Base-by-base conservation (phyloP, 2,113 vertebrate genomes). In the Oncorhynchus tshawytscha region DNA sequence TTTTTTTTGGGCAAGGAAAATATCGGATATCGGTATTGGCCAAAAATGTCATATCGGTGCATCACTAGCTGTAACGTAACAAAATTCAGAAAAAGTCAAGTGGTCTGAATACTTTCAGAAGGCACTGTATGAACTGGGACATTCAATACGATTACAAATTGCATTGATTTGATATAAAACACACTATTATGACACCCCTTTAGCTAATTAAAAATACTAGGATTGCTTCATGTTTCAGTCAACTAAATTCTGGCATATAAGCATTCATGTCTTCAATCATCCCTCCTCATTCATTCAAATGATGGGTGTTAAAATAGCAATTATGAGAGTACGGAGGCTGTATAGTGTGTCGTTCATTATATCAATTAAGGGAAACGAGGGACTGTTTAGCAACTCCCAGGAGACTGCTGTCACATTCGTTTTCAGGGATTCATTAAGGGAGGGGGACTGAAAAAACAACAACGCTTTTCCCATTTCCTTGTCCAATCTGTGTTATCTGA, bases 281-380 rank as follows among this genome's bases (percentile, higher is more conserved):
- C 83, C 81, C 85, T 84, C 90, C 73, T 84, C 86, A 85, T 91
- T 91, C 85, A 85, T 86, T 90, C 86, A 84, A 91, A 83, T 85
- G 86, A 91, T 88, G 91, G 87, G 86, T 91, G 92, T 90, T 91
- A 92, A 92, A 91, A 89, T 83, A 90, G 90, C 92, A 93, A 93
- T 94, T 94, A 93, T 80, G 80, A 82, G 83, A 86, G 85, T 86
- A 85, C 70, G 83, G 88, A 90, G 86, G 84, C 87, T 84, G 87
- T 82, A 88, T 85, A 85, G 81, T 77, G 86, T 79, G 87, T 83
- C 82, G 88, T 90, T 93, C 90, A 91, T 94, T 92, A 92, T 86
- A 91, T 90, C 92, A 94, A 94, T 93, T 93, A 94, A 86, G 81
- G 85, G 85, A 92, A 91, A 91, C 79, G 88, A 89, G 88, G 88